Evolutionary conservation across 2,113 vertebrate genomes (phyloP), one percentile per base, ranked within the genome.

Genomic region (Tapirus terrestris): DNA sequence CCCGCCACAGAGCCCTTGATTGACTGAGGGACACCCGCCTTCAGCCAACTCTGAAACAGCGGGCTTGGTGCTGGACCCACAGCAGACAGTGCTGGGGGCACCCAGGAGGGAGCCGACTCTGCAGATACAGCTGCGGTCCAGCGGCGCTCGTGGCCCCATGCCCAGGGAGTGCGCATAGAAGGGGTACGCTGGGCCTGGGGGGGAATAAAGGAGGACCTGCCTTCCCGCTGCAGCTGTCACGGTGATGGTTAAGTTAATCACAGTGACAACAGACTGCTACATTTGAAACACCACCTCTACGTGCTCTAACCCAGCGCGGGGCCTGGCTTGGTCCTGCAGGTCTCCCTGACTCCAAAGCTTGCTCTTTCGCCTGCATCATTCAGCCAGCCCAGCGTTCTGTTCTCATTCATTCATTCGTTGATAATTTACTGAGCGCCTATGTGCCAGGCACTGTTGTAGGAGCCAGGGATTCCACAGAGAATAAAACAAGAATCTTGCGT

Each of bases 291-390:
- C 0, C 2, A 27, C 6, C 27, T 1, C 45, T 10, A 0, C 16
- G 70, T 18, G 43, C 79, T 61, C 21, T 1, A 11, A 31, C 4
- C 5, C 11, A 3, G 33, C 0, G n/a, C 23, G 1, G 4, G 0
- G 36, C 36, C n/a, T 2, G 0, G 25, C 39, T 0, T 2, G 13
- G 21, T n/a, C 45, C 6, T 0, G 2, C 4, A 3, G 31, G 63
- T 3, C 56, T 29, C 51, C 80, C 61, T 1, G 1, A 20, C 45
- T 11, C 63, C 12, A 2, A 31, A 36, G 39, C 43, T 21, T n/a
- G 1, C 9, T 29, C 63, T 67, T 12, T 13, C 77, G 60, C 79
- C 88, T 17, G 33, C 17, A 31, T 31, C 18, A 0, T 9, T 16
- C 8, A 0, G 65, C 94, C 10, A 2, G 29, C 77, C 48, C 31